phyloP scores from a whole-genome alignment of 2,888 invertebrate species.

The Thyatira batis region DNA sequence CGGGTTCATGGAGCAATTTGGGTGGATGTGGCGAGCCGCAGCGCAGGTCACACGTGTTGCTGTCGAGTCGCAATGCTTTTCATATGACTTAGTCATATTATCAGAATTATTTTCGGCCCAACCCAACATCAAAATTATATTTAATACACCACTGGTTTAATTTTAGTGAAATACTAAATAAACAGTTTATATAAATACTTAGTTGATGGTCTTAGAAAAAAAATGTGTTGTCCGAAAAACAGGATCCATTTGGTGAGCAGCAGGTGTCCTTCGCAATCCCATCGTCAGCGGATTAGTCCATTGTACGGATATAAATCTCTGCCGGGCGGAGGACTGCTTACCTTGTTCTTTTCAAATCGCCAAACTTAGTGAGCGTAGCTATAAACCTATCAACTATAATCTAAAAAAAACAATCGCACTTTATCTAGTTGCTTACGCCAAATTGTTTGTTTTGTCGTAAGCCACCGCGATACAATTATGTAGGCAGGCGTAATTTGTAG shows the following conservation, averaged over 20 bases:
- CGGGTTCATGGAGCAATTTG: constrained; percentile 15
- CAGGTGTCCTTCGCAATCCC: constrained; percentile 72
- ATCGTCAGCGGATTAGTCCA: constrained; percentile 72
- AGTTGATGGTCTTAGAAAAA: constrained; percentile 19
- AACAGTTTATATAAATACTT: too few relatives aligned
- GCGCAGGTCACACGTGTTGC: constrained; percentile 5
- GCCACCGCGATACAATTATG: constrained; percentile 41
- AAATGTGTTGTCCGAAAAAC: constrained; percentile 40
- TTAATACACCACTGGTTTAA: too few relatives aligned
- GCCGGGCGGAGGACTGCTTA: constrained; percentile 49
- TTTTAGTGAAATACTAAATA: too few relatives aligned
- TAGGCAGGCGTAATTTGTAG: constrained; percentile 49
- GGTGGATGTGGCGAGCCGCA: constrained; percentile 9
- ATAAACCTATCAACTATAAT: constrained; percentile 42
- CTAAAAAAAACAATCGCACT: constrained; percentile 34
- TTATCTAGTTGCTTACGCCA: constrained; percentile 16
- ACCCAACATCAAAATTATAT: too few relatives aligned
- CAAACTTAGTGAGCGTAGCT: constrained; percentile 20
- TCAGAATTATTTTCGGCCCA: not conserved
- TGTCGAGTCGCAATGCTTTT: not conserved
- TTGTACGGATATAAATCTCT: constrained; percentile 70
- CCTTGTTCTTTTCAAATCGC: constrained; percentile 49
- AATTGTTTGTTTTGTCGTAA: constrained; percentile 44
- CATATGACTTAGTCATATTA: not conserved
- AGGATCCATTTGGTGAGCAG: constrained; percentile 64